Evolutionary conservation across 2,113 vertebrate species (phyloP).

Genomic region (Anseranas semipalmata): DNA sequence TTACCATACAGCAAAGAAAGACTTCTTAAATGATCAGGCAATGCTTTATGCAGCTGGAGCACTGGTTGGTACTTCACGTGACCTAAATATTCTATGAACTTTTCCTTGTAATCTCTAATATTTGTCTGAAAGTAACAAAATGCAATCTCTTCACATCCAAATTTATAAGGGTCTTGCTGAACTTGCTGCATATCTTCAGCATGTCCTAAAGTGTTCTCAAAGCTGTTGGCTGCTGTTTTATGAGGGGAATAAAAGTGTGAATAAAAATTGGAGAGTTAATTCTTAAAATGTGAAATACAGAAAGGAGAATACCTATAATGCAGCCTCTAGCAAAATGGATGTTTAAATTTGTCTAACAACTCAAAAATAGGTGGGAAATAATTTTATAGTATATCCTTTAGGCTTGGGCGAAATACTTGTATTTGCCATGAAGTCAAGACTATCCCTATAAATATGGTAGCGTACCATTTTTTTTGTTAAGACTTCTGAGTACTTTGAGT

Average conservation of each 20-base stretch:
- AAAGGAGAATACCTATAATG: background rate
- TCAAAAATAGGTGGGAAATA: background rate
- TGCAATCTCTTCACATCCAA: background rate
- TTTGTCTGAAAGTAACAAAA: background rate
- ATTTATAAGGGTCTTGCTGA: background rate
- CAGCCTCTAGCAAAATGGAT: background rate
- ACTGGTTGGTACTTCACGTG: slow-evolving; percentile 84
- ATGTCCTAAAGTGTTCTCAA: background rate
- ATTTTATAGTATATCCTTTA: background rate
- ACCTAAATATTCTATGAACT: background rate
- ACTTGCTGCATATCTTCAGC: background rate
- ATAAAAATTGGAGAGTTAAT: background rate
- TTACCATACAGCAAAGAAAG: slow-evolving; percentile 98
- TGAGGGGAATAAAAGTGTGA: background rate
- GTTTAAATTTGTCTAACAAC: background rate
- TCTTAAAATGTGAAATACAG: background rate
- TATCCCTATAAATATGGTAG: background rate
- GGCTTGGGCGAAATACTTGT: background rate
- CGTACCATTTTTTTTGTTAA: background rate
- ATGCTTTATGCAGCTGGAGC: slow-evolving; percentile 98
- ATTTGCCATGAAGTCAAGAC: too few relatives aligned
- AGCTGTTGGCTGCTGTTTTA: background rate
- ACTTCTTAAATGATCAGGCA: slow-evolving; percentile 97
- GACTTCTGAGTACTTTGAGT: background rate
- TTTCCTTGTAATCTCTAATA: background rate